phyloP scores from a whole-genome alignment of 2,113 vertebrate species.

The Cyanistes caeruleus region DNA sequence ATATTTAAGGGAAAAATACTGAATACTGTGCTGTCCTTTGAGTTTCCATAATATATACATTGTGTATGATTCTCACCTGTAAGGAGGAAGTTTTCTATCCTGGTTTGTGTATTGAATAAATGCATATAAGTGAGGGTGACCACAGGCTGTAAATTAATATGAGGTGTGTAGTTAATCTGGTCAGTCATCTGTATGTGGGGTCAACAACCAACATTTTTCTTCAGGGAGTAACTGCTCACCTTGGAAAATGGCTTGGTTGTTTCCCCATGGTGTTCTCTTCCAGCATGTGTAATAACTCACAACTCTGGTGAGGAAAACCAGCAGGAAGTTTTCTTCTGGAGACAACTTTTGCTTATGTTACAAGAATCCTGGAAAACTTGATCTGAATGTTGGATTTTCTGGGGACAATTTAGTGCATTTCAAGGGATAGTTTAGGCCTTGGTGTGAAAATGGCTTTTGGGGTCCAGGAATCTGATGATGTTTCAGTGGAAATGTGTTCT shows the following conservation, averaged over 20 bases:
- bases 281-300: neutral
- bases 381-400: neutral
- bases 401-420: neutral
- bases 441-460: neutral
- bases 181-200: neutral
- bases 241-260: neutral
- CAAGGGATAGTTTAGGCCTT: neutral
- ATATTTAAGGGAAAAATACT: neutral
- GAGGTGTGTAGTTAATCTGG: neutral
- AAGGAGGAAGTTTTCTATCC: neutral
- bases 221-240: neutral
- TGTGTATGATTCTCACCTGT: neutral
- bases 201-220: neutral
- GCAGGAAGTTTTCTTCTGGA: neutral
- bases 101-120: neutral
- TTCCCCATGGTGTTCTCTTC: neutral
- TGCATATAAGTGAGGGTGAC: neutral
- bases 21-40: neutral
- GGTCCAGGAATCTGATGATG: neutral
- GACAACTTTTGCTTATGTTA: neutral
- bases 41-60: neutral
- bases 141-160: neutral
- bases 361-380: neutral
- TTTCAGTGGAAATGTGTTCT: neutral
- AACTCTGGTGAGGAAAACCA: neutral